phyloP scores from a whole-genome alignment of 2,113 vertebrate genomes.

The Heterotilapia buettikoferi region DNA sequence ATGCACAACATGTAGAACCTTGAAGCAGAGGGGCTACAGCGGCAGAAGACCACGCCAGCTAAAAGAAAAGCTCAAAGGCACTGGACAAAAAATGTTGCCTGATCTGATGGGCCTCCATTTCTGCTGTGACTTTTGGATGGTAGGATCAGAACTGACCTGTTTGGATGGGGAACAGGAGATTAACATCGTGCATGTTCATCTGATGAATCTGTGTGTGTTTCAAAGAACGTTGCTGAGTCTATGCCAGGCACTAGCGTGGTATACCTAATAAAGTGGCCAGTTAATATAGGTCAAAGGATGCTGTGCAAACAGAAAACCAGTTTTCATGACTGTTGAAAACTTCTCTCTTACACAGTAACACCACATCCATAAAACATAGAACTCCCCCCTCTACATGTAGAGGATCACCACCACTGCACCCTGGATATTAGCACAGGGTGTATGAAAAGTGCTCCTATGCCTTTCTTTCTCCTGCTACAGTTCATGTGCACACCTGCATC shows the following conservation, averaged over 20 bases:
- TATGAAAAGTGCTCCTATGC: accelerated
- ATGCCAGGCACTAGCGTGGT: accelerated
- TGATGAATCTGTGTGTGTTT: background rate
- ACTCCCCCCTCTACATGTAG: background rate
- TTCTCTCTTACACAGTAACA: background rate
- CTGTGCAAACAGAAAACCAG: background rate
- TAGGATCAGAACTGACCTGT: background rate
- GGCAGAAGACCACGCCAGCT: accelerated
- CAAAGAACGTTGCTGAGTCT: background rate
- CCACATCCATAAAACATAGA: background rate
- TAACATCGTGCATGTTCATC: background rate
- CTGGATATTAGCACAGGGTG: background rate
- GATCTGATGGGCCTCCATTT: background rate
- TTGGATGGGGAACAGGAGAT: background rate
- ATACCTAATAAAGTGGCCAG: background rate
- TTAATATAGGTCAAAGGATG: background rate
- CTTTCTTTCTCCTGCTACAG: background rate
- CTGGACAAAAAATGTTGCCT: background rate
- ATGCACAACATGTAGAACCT: background rate
- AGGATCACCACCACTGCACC: background rate
- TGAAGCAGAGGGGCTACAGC: background rate
- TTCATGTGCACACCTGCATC: background rate
- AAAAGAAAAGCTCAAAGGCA: background rate
- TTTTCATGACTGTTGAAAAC: background rate
- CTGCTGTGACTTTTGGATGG: background rate